Evolutionary conservation across 2,113 vertebrate genomes (phyloP), one percentile per base, ranked within the genome.

Genomic region (Alaudala cheleensis): DNA sequence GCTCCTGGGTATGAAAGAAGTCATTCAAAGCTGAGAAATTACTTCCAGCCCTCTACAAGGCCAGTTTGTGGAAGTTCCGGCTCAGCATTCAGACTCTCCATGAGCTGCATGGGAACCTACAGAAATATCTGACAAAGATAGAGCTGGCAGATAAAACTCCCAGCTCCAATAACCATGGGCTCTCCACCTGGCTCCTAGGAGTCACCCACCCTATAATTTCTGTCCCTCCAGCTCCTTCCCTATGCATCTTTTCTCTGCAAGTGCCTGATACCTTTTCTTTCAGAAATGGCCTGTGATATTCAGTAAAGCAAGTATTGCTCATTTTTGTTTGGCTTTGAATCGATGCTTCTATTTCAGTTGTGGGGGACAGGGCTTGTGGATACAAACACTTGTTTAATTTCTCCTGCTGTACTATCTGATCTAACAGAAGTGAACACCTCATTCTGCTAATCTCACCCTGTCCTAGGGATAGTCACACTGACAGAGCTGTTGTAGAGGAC

Each of bases 31-130:
- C 15, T 51, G 6, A 57, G 73, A 53, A 93, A 69, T 12, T 15
- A 5, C 21, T 70, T 54, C 17, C 12, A 84, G 33, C 9, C 14
- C 22, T 11, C 25, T n/a, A 28, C 0, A 0, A 69, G 28, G 31
- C 24, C 21, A 51, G 10, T 34, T 40, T 69, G 57, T 17, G 19
- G 11, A 77, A 31, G 11, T 53, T 81, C 26, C 66, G 56, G 33
- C 45, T 81, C 29, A 51, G 11, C 10, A 56, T 83, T 72, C 23
- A 57, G 39, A 65, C 31, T 24, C 90, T 21, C 23, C 23, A 58
- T 2, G 11, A 61, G 6, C 22, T 77, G 24, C n/a, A 89, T 50
- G 6, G 23, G 21, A 91, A 56, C 16, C 14, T 77, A 31, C 24
- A 77, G 69, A 83, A 91, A 34, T 10, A 24, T 8, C 76, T 9